Conservation (phyloP, 2,888 invertebrate species). For the Tipula unca region DNA sequence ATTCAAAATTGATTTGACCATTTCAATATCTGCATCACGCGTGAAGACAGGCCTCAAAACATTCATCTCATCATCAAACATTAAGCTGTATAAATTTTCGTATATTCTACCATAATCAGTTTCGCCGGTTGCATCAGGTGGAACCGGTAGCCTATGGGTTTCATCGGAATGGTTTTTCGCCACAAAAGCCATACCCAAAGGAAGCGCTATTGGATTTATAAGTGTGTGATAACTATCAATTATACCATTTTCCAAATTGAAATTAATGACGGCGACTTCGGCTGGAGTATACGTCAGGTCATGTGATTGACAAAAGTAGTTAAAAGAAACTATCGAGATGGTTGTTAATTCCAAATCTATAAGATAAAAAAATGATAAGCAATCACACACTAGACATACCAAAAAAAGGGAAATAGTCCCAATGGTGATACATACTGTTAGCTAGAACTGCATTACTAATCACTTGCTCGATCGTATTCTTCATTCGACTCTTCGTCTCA, state of each 20-base stretch:
- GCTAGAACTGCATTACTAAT: background rate
- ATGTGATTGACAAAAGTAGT: slow-evolving; percentile 20
- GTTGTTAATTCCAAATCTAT: slow-evolving; percentile 30
- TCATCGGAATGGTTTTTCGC: slow-evolving; percentile 34
- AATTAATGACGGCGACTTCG: slow-evolving; percentile 40
- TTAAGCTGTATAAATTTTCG: slow-evolving; percentile 32
- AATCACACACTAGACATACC: no score
- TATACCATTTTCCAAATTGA: slow-evolving; percentile 38
- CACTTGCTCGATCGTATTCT: background rate
- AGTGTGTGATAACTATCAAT: slow-evolving; percentile 25
- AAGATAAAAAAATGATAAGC: background rate
- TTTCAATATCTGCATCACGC: slow-evolving; percentile 24
- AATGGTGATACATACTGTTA: background rate
- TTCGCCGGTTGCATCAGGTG: slow-evolving; percentile 29
- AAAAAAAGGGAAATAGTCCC: background rate
- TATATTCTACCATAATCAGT: slow-evolving; percentile 31
- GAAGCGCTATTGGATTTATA: slow-evolving; percentile 27
- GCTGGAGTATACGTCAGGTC: slow-evolving; percentile 35
- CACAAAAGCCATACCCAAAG: slow-evolving; percentile 36
- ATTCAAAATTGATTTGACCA: slow-evolving; percentile 27
- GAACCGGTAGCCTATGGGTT: slow-evolving; percentile 37
- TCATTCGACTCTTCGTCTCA: background rate
- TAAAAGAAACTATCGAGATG: slow-evolving; percentile 41
- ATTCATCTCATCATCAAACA: slow-evolving; percentile 28
- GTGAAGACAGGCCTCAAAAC: slow-evolving; percentile 38